Percentiles rank a stretch among this genome's conserved stretches.
These are phyloP conservation scores for Astyanax mexicanus DNA, from an alignment of 2,797 vertebrate species.

Conservation along the genomic window DNA sequence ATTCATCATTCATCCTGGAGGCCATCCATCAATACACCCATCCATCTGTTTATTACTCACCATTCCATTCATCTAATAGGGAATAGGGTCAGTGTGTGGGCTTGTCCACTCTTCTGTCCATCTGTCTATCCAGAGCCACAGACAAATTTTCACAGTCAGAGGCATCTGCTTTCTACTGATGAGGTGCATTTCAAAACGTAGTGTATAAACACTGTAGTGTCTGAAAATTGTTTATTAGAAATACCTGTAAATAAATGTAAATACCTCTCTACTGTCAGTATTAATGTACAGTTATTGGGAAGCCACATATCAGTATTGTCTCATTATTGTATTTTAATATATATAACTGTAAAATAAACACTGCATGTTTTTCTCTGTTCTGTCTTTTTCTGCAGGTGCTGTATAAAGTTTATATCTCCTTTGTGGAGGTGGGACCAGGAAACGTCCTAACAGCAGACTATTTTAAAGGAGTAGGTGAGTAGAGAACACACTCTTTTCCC, in stretches of 20 bases:
- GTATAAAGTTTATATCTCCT: slow-evolving; percentile 96
- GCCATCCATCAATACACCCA: neutral
- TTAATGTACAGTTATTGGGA: no score
- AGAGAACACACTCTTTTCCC: slow-evolving; percentile 22
- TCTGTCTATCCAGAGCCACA: neutral
- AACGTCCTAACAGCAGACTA: slow-evolving; percentile 90
- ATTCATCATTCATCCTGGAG: neutral
- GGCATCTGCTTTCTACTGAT: neutral
- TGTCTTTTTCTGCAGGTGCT: slow-evolving; percentile 80
- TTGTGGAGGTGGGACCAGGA: slow-evolving; percentile 89
- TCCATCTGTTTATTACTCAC: neutral
- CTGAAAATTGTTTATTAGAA: no score
- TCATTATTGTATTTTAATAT: neutral
- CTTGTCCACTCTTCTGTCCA: neutral
- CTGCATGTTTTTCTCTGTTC: neutral
- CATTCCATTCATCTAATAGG: neutral
- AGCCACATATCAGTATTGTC: neutral
- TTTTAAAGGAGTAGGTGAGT: slow-evolving; percentile 95
- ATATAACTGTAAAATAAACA: neutral
- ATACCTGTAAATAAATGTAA: neutral
- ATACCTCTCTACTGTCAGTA: no score
- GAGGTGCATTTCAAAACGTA: neutral
- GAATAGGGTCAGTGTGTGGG: neutral
- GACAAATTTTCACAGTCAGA: neutral
- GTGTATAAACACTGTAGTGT: no score